Percentiles rank a stretch among this genome's conserved stretches.
These are phyloP conservation scores for Erethizon dorsatum DNA, from an alignment of 2,797 vertebrate genomes.

Conservation along the genomic window DNA sequence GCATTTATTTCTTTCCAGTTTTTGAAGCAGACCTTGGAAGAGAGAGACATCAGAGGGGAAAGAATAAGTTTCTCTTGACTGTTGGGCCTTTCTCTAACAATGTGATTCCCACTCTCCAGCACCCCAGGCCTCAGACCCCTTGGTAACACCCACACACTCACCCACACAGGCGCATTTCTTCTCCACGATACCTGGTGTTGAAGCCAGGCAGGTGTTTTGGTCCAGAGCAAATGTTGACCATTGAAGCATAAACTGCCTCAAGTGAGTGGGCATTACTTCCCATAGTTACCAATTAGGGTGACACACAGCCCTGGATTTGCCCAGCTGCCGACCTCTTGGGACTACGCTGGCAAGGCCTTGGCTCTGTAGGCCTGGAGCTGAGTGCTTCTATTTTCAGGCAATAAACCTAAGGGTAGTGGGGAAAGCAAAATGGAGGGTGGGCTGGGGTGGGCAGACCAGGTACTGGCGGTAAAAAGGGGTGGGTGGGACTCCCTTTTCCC, in stretches of 20 bases:
- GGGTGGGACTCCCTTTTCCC: constrained; percentile 71
- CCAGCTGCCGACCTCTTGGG: constrained; percentile 65
- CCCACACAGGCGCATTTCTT: neutral
- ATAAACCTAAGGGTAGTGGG: constrained; percentile 78
- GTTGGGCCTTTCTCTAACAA: constrained; percentile 52
- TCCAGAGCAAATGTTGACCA: constrained; percentile 70
- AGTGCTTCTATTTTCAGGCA: constrained; percentile 77
- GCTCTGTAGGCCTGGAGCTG: constrained; percentile 82
- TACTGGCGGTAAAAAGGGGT: constrained; percentile 55
- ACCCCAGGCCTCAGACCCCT: neutral
- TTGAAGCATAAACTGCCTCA: constrained; percentile 28
- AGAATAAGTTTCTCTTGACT: constrained; percentile 65
- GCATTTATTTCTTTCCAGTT: constrained; percentile 63
- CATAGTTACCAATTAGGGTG: constrained; percentile 57
- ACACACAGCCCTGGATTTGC: neutral
- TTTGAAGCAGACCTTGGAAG: constrained; percentile 26
- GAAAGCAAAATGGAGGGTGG: neutral
- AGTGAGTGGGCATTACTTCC: constrained; percentile 22
- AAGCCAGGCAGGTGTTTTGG: constrained; percentile 9
- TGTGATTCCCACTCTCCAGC: constrained; percentile 70
- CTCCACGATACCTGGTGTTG: constrained; percentile 24
- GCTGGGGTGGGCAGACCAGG: constrained; percentile 41
- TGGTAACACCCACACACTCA: constrained; percentile 10
- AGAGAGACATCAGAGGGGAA: constrained; percentile 58
- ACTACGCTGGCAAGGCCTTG: constrained; percentile 68